Conservation (phyloP, 2,888 invertebrate species). For the Euzophera pinguis region DNA sequence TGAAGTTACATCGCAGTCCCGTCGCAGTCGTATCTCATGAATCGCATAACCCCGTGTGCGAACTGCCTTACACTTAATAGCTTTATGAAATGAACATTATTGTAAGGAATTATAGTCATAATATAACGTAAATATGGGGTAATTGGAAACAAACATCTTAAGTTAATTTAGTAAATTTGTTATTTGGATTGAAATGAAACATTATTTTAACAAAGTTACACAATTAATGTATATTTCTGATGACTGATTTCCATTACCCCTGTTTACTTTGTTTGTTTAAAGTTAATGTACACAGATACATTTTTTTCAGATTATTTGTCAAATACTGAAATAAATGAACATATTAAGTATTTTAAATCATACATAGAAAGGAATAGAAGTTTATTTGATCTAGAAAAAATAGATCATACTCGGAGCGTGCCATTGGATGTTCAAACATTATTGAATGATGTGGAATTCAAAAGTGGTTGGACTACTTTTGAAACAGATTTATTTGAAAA, state of each 20-base stretch:
- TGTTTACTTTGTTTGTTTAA: too few species aligned
- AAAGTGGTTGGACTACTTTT: conserved; percentile 82
- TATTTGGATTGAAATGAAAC: too few species aligned
- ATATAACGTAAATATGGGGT: too few species aligned
- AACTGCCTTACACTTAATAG: too few species aligned
- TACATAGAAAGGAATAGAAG: conserved; percentile 58
- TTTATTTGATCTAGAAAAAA: conserved; percentile 76
- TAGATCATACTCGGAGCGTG: conserved; percentile 79
- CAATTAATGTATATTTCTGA: background rate
- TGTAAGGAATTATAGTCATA: too few species aligned
- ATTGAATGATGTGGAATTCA: conserved; percentile 77
- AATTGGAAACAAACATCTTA: too few species aligned
- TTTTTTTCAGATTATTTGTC: conserved; percentile 41
- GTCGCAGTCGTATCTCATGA: too few species aligned
- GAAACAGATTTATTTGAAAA: conserved; percentile 82
- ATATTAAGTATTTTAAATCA: conserved; percentile 44
- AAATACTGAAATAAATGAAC: conserved; percentile 43
- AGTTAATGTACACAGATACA: background rate
- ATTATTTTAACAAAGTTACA: background rate
- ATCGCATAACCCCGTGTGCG: too few species aligned
- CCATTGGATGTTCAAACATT: conserved; percentile 80
- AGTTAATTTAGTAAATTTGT: too few species aligned
- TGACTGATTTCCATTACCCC: too few species aligned
- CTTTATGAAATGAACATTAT: too few species aligned
- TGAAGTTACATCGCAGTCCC: too few species aligned